phyloP scores from a whole-genome alignment of 2,113 vertebrate species.

The Gobiocypris rarus region DNA sequence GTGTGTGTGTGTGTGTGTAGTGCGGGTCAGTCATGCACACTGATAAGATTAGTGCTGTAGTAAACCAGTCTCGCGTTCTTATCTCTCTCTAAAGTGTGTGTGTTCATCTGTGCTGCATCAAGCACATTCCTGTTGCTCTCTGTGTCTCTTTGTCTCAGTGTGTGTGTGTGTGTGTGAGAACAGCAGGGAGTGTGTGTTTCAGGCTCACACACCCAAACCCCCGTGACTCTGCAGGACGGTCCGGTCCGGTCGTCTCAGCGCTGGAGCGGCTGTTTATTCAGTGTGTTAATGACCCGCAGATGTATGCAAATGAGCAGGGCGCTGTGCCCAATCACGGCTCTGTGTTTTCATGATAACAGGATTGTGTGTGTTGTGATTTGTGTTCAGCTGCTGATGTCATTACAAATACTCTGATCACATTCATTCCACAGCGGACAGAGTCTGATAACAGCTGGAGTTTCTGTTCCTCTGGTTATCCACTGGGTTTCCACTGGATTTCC shows the following conservation, averaged over 20 bases:
- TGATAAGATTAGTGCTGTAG: constrained; percentile 70
- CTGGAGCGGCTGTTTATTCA: too few relatives aligned
- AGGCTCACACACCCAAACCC: background rate
- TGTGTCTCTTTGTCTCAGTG: background rate
- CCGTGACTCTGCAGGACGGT: background rate
- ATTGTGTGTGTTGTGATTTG: background rate
- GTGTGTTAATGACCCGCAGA: constrained; percentile 53
- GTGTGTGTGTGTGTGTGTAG: too few relatives aligned
- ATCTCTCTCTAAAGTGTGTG: constrained; percentile 27
- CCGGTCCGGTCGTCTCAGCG: too few relatives aligned
- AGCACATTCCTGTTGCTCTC: constrained; percentile 6
- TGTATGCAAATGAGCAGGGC: constrained; percentile 66
- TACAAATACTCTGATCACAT: background rate
- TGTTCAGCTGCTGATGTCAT: background rate
- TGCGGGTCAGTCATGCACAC: constrained; percentile 65
- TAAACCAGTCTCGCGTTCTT: constrained; percentile 43
- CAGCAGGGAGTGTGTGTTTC: too few relatives aligned
- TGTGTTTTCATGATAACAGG: constrained; percentile 47
- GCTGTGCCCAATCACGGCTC: constrained; percentile 34
- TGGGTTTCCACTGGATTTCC: too few relatives aligned
- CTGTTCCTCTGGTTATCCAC: too few relatives aligned
- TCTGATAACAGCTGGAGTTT: background rate
- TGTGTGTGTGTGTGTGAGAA: too few relatives aligned
- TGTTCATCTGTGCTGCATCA: constrained; percentile 42
- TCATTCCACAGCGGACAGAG: too few relatives aligned